Percentiles rank a stretch among this genome's conserved stretches.
Evolutionary conservation across 2,888 invertebrate species (phyloP).

Genomic region (Eupithecia exiguata): DNA sequence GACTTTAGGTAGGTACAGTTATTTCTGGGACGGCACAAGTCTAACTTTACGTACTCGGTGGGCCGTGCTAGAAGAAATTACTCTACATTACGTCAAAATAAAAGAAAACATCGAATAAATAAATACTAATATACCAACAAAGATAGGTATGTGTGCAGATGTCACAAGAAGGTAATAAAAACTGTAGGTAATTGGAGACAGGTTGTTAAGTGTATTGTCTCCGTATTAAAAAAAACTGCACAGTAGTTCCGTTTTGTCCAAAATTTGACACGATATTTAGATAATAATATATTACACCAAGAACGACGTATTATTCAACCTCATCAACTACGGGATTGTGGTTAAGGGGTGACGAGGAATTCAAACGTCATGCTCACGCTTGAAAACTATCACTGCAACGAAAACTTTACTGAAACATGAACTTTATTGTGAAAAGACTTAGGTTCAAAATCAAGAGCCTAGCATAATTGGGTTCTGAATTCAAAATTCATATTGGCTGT

Average conservation of each 20-base stretch:
- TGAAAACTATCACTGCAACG: constrained; percentile 9
- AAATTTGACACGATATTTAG: background rate
- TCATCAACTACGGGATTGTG: constrained; percentile 45
- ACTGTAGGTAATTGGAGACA: too few species aligned
- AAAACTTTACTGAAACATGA: constrained; percentile 10
- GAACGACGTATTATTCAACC: constrained; percentile 19
- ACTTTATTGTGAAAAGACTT: background rate
- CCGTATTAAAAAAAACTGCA: background rate
- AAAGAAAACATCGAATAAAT: too few species aligned
- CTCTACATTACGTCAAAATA: too few species aligned
- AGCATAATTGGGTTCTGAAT: background rate
- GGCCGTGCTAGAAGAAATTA: background rate
- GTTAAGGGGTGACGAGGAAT: constrained; percentile 48
- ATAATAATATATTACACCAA: background rate
- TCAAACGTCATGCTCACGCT: constrained; percentile 48
- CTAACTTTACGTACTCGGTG: background rate
- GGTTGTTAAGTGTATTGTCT: too few species aligned
- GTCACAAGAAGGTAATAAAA: too few species aligned
- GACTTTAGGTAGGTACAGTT: too few species aligned
- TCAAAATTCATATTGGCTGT: background rate
- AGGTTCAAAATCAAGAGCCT: background rate
- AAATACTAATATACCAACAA: too few species aligned
- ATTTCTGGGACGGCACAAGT: background rate
- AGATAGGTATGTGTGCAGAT: too few species aligned
- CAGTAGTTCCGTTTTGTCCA: background rate